A percentile compares a stretch with the other conserved stretches of the same genome.
These are phyloP conservation scores for Oikopleura dioica DNA, from an alignment of 23 tunicate species.

Conservation along the genomic window DNA sequence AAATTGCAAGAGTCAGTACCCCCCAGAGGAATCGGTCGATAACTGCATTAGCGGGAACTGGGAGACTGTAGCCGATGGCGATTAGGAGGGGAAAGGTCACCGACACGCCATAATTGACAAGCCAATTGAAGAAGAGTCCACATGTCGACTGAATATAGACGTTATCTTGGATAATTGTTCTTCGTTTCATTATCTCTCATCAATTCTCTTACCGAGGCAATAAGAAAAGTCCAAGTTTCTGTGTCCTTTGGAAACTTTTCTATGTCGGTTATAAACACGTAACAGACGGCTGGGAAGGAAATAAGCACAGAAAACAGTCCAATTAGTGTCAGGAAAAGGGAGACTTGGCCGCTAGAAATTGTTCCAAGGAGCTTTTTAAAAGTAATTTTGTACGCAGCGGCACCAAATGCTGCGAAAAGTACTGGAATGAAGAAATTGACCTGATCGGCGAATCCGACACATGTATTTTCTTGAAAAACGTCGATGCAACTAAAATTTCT, in stretches of 20 bases:
- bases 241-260: slow-evolving; percentile 31
- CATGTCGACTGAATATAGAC: background rate
- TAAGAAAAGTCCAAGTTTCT: slow-evolving; percentile 54
- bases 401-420: slow-evolving; percentile 42
- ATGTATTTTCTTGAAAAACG: no score
- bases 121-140: slow-evolving; percentile 41
- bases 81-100: slow-evolving; percentile 81
- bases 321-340: slow-evolving; percentile 42
- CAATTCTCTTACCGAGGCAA: slow-evolving; percentile 28
- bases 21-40: background rate
- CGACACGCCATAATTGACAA: slow-evolving; percentile 78
- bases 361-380: slow-evolving; percentile 41
- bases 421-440: slow-evolving; percentile 32
- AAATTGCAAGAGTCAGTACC: background rate
- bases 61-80: slow-evolving; percentile 73
- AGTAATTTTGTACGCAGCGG: slow-evolving; percentile 68
- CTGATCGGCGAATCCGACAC: slow-evolving; percentile 10
- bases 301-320: slow-evolving; percentile 44
- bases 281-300: slow-evolving; percentile 29
- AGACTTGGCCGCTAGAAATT: slow-evolving; percentile 71
- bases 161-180: background rate
- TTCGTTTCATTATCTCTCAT: background rate
- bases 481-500: no score
- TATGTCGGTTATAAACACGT: slow-evolving; percentile 37
- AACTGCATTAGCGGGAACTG: slow-evolving; percentile 72